Percentiles rank a stretch among this genome's conserved stretches.
Evolutionary conservation across 2,113 vertebrate species (phyloP).

Genomic region (Phalacrocorax brasilianus): DNA sequence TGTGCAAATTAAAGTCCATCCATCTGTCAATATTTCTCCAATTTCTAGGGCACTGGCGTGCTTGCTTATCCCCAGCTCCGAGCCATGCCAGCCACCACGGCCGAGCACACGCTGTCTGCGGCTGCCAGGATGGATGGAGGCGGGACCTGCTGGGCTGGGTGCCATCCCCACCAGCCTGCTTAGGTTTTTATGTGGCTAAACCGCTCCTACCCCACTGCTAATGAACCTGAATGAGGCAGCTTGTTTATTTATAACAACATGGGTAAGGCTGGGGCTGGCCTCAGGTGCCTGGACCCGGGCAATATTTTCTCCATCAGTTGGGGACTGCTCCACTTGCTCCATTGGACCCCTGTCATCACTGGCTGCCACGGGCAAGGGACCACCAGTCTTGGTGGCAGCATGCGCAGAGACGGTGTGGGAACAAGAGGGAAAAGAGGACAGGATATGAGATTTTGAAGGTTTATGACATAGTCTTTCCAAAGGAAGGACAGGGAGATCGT

Average conservation of each 20-base stretch:
- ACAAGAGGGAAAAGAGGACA: not conserved
- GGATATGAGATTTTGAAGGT: not conserved
- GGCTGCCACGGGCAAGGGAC: not conserved
- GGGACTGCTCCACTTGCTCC: accelerated
- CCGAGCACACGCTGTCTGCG: not conserved
- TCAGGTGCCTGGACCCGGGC: not conserved
- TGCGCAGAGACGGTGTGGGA: not conserved
- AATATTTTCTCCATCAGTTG: not conserved
- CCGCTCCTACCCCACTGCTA: not conserved
- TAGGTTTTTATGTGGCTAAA: not conserved
- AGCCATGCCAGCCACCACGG: accelerated
- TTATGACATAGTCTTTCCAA: not conserved
- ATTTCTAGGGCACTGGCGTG: not conserved
- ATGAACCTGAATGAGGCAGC: not conserved
- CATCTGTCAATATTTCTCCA: slow-evolving; percentile 25
- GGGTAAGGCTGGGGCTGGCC: not conserved
- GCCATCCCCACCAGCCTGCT: not conserved
- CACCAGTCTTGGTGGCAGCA: not conserved
- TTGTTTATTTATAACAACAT: accelerated
- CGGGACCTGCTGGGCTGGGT: not conserved
- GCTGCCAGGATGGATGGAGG: not conserved
- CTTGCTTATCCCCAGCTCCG: not conserved
- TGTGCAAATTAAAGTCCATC: slow-evolving; percentile 24
- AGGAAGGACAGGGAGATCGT: not conserved
- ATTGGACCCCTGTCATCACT: accelerated